Conservation (phyloP, 2,113 vertebrate species). For the Mustelus asterias region DNA sequence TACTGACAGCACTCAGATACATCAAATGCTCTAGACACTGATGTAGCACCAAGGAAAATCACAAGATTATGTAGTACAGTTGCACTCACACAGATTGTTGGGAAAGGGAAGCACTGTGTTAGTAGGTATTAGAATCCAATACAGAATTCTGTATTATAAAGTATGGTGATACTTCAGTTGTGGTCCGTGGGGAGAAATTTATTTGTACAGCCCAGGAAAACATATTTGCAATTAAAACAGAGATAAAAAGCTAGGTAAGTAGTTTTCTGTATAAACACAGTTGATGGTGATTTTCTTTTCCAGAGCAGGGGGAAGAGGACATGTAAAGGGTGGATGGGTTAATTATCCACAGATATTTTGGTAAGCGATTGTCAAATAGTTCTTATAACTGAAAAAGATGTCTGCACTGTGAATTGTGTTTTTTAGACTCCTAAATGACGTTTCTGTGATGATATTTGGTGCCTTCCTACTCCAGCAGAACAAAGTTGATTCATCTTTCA, state of each 20-base stretch:
- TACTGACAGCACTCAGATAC: background rate
- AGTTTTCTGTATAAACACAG: background rate
- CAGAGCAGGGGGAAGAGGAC: background rate
- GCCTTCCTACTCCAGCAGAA: background rate
- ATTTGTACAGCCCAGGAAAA: background rate
- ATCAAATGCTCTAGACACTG: background rate
- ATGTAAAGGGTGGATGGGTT: background rate
- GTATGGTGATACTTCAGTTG: background rate
- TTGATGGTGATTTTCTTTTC: background rate
- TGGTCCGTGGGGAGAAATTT: background rate
- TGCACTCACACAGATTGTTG: background rate
- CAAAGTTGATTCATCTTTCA: slow-evolving; percentile 8
- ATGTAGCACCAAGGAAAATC: background rate
- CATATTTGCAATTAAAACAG: background rate
- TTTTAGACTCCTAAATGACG: background rate
- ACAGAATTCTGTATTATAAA: background rate
- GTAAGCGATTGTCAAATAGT: background rate
- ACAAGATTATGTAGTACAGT: background rate
- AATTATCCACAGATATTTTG: background rate
- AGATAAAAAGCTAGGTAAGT: background rate
- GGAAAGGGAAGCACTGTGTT: background rate
- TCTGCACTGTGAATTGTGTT: background rate
- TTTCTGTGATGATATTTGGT: background rate
- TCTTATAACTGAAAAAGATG: background rate
- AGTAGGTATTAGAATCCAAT: background rate